phyloP scores from a whole-genome alignment of 2,113 vertebrate genomes.

The Triplophysa siluroides region DNA sequence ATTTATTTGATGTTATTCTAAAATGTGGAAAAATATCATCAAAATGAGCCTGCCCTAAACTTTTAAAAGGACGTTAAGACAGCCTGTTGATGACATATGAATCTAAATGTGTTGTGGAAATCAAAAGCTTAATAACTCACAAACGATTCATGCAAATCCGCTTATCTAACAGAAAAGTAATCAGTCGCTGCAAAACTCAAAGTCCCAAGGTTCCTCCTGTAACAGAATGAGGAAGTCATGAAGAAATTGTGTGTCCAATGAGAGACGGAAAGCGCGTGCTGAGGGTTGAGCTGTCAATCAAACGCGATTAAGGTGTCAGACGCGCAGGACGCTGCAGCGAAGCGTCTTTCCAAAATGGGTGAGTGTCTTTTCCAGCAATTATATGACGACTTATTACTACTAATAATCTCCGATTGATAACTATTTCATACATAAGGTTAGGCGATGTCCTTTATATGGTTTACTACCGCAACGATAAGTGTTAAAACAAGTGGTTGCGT shows the following conservation, averaged over 20 bases:
- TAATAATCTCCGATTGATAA: too few species aligned
- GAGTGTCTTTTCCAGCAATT: slow-evolving; percentile 39
- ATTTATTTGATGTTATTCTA: too few species aligned
- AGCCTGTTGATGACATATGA: too few species aligned
- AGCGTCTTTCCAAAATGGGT: slow-evolving; percentile 67
- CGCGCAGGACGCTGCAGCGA: slow-evolving; percentile 55
- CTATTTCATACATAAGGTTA: too few species aligned
- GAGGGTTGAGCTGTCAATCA: slow-evolving; percentile 31
- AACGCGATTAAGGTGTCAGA: slow-evolving; percentile 21
- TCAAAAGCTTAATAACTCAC: too few species aligned
- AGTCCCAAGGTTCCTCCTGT: slow-evolving; percentile 44
- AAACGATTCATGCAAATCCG: too few species aligned
- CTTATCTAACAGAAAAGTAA: too few species aligned
- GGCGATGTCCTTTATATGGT: too few species aligned
- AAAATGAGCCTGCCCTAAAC: too few species aligned
- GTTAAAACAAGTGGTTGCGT: background rate
- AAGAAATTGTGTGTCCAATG: slow-evolving; percentile 34
- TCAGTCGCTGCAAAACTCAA: slow-evolving; percentile 40
- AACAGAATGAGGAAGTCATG: slow-evolving; percentile 28
- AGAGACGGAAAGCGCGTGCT: slow-evolving; percentile 36
- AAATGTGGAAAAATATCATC: too few species aligned
- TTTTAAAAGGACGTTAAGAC: too few species aligned
- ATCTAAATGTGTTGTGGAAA: background rate
- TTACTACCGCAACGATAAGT: background rate
- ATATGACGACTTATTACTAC: background rate